Conservation (phyloP, 1,140 invertebrate genomes). For the Proctacanthus coquilletti region DNA sequence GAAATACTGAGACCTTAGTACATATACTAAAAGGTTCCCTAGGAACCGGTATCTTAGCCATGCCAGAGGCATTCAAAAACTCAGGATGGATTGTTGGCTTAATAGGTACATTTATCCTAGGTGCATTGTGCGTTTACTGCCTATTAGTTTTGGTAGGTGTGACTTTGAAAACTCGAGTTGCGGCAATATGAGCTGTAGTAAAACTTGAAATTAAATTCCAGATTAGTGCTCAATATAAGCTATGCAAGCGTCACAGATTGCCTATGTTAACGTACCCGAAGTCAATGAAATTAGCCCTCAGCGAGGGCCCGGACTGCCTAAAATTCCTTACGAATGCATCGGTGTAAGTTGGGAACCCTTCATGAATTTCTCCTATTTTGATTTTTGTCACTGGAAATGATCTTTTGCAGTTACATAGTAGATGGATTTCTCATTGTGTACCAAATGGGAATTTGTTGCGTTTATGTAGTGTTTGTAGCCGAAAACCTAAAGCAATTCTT, state of each 20-base stretch:
- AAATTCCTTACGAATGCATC: too few relatives aligned
- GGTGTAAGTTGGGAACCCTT: too few relatives aligned
- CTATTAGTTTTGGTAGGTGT: slow-evolving; percentile 48
- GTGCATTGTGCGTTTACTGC: slow-evolving; percentile 50
- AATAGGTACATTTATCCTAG: slow-evolving; percentile 42
- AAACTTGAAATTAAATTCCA: not conserved
- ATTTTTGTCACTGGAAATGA: slow-evolving; percentile 19
- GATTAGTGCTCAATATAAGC: slow-evolving; percentile 17
- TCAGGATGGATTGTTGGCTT: slow-evolving; percentile 48
- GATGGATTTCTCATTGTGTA: slow-evolving; percentile 61
- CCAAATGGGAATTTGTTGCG: slow-evolving; percentile 77
- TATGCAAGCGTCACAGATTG: slow-evolving; percentile 34
- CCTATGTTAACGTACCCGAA: slow-evolving; percentile 48
- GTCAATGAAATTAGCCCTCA: slow-evolving; percentile 44
- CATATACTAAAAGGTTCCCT: slow-evolving; percentile 53
- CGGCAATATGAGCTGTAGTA: slow-evolving; percentile 4
- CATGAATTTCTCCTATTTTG: slow-evolving; percentile 1
- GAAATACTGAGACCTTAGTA: slow-evolving; percentile 45
- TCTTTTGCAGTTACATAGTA: slow-evolving; percentile 39
- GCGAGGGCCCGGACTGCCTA: slow-evolving; percentile 46
- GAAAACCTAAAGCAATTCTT: slow-evolving; percentile 48
- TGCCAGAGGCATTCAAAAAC: slow-evolving; percentile 55
- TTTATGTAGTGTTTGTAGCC: slow-evolving; percentile 73
- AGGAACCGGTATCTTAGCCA: slow-evolving; percentile 59
- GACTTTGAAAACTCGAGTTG: slow-evolving; percentile 8